A percentile compares a stretch with the other conserved stretches of the same genome.
Evolutionary conservation across 1,140 invertebrate genomes (phyloP).

Genomic region (Panagrolaimus sp.): DNA sequence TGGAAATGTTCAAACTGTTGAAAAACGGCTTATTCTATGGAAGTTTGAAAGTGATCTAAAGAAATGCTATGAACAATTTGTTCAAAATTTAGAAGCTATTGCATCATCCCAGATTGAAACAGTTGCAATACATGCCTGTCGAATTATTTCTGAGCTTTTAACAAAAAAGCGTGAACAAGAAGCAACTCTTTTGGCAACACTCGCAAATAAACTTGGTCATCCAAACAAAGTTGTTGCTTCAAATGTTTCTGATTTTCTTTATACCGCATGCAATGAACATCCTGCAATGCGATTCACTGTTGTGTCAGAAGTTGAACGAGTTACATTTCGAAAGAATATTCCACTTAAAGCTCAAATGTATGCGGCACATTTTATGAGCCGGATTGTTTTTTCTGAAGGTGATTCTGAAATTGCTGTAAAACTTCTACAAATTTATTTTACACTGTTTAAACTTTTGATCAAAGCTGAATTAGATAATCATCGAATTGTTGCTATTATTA

Average conservation of each 20-base stretch:
- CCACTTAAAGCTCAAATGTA: conserved; percentile 81
- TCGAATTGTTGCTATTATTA: conserved; percentile 80
- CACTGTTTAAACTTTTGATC: conserved; percentile 88
- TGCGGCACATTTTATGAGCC: conserved; percentile 80
- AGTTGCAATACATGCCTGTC: conserved; percentile 38
- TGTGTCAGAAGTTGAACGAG: conserved; percentile 76
- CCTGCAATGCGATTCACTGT: conserved; percentile 85
- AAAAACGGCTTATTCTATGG: conserved; percentile 63
- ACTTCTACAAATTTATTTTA: conserved; percentile 84
- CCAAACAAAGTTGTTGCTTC: conserved; percentile 78
- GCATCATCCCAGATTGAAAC: conserved; percentile 40
- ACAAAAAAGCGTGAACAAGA: conserved; percentile 80
- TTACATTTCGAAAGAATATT: conserved; percentile 73
- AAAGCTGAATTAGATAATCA: conserved; percentile 67
- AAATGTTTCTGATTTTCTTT: conserved; percentile 77
- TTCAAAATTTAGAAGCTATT: conserved; percentile 24
- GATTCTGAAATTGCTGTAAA: conserved; percentile 72
- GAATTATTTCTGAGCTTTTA: conserved; percentile 70
- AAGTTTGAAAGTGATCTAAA: conserved; percentile 79
- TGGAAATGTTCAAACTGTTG: conserved; percentile 58
- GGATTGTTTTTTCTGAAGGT: conserved; percentile 69
- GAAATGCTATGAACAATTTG: conserved; percentile 61
- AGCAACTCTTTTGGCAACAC: conserved; percentile 70
- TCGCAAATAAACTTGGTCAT: conserved; percentile 93
- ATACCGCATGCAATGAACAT: conserved; percentile 72